Evolutionary conservation across 2,888 invertebrate species (phyloP).

Genomic region (Camptogramma bilineatum): DNA sequence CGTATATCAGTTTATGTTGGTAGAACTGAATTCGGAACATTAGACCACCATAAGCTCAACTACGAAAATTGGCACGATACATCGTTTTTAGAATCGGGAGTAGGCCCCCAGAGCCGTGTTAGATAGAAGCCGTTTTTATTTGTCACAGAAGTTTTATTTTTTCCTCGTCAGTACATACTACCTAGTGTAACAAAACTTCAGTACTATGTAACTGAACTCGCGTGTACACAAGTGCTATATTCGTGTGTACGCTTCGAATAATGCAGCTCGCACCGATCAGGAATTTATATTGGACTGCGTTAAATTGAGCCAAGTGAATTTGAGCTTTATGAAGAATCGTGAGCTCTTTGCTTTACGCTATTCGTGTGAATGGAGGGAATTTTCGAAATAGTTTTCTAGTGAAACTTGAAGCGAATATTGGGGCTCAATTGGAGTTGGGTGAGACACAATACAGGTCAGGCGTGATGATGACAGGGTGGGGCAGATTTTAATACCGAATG

Average conservation of each 20-base stretch:
- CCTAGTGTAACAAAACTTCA: constrained; percentile 7
- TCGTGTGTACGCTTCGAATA: constrained; percentile 39
- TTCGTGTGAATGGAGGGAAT: not conserved
- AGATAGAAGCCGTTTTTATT: no score
- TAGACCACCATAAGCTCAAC: no score
- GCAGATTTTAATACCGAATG: no score
- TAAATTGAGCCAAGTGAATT: constrained; percentile 26
- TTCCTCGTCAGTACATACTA: constrained; percentile 15
- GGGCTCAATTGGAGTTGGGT: no score
- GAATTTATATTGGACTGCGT: constrained; percentile 24
- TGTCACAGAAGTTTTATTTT: not conserved
- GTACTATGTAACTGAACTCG: constrained; percentile 1
- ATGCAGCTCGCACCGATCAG: constrained; percentile 47
- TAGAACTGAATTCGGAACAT: no score
- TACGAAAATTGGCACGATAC: no score
- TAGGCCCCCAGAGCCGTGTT: no score
- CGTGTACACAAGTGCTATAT: constrained; percentile 9
- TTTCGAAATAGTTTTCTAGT: not conserved
- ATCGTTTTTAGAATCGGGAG: no score
- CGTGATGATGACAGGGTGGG: no score
- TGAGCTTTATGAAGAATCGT: constrained; percentile 17
- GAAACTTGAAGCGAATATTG: not conserved
- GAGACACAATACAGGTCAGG: no score
- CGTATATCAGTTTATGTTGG: no score
- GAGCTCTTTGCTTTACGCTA: constrained; percentile 8